Conservation (phyloP, 2,797 vertebrate species). For the Pipistrellus kuhlii region DNA sequence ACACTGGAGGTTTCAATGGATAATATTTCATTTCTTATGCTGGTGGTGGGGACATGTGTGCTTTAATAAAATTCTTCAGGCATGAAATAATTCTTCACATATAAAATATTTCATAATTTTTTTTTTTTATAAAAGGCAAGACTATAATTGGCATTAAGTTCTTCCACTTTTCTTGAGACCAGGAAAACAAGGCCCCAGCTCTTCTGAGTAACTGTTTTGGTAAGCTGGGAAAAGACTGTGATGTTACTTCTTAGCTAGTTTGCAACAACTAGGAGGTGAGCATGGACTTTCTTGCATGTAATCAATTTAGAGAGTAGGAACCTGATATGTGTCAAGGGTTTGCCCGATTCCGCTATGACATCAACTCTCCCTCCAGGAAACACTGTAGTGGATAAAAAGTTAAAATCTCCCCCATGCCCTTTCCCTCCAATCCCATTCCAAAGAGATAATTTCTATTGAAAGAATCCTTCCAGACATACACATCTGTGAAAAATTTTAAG, state of each 20-base stretch:
- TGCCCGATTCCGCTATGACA: slow-evolving; percentile 5
- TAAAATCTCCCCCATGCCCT: background rate
- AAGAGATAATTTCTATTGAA: background rate
- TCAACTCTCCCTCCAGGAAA: slow-evolving; percentile 5
- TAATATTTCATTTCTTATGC: slow-evolving; percentile 14
- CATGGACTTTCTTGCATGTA: background rate
- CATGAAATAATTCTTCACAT: slow-evolving; percentile 27
- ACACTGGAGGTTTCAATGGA: background rate
- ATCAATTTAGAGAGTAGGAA: background rate
- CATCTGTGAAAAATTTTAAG: background rate
- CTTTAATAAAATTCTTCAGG: slow-evolving; percentile 55
- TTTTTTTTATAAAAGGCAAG: slow-evolving; percentile 14
- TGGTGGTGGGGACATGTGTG: background rate
- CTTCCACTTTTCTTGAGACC: background rate
- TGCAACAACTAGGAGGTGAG: background rate
- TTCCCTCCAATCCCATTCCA: background rate
- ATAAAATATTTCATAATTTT: slow-evolving; percentile 41
- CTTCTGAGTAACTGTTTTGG: background rate
- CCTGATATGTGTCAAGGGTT: background rate
- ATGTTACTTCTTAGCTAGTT: background rate
- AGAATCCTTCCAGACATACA: background rate
- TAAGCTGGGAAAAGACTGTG: background rate
- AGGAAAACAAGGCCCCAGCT: background rate
- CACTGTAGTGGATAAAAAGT: slow-evolving; percentile 16
- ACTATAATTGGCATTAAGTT: background rate